Conservation (phyloP, 2,888 invertebrate species). For the Mythimna impura region DNA sequence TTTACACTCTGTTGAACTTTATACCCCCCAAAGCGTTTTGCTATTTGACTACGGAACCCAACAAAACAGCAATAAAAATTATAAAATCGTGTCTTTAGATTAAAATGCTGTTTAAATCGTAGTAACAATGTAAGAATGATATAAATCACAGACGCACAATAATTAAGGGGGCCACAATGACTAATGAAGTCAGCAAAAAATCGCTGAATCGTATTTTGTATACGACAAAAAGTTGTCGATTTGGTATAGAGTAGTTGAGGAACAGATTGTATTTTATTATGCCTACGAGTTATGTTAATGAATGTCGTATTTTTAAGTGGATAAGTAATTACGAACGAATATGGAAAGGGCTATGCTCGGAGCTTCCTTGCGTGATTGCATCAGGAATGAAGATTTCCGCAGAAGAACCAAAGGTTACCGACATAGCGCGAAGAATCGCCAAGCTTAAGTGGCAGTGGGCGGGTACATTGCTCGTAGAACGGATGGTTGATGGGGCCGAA, state of each 20-base stretch:
- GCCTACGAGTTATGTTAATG: conserved; percentile 10
- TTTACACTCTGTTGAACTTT: too few relatives aligned
- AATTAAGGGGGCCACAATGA: conserved; percentile 82
- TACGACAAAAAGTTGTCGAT: conserved; percentile 53
- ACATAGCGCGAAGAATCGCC: too few relatives aligned
- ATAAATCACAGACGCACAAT: conserved; percentile 72
- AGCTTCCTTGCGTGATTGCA: too few relatives aligned
- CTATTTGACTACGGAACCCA: neutral
- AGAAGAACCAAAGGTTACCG: too few relatives aligned
- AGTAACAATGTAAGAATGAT: conserved; percentile 67
- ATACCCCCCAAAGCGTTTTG: neutral
- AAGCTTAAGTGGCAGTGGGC: too few relatives aligned
- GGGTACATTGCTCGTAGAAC: too few relatives aligned
- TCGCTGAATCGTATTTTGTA: conserved; percentile 71
- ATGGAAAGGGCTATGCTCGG: too few relatives aligned
- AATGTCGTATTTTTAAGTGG: neutral
- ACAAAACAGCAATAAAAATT: conserved; percentile 38
- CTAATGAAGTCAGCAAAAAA: conserved; percentile 84
- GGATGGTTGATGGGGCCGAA: too few relatives aligned
- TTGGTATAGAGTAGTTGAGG: conserved; percentile 41
- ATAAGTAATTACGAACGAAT: too few relatives aligned
- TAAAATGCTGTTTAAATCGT: conserved; percentile 57
- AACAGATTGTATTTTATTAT: conserved; percentile 18
- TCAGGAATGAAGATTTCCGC: too few relatives aligned
- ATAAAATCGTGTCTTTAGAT: conserved; percentile 61